These are phyloP conservation scores for Alectura lathami DNA, from an alignment of 2,113 vertebrate species.

Conservation along the genomic window DNA sequence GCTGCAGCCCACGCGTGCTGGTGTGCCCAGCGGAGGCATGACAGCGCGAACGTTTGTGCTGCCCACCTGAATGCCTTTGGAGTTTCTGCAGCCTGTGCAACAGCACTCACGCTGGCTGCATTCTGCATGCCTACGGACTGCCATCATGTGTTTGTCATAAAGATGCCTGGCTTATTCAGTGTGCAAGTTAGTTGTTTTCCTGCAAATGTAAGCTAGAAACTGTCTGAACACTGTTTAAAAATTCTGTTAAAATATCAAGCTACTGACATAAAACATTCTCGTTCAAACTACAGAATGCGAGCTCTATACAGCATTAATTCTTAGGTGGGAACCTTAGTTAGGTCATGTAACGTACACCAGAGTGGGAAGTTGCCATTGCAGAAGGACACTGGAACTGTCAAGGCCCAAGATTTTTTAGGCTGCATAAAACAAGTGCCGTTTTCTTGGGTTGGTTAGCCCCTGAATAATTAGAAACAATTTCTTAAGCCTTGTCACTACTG, in stretches of 20 bases:
- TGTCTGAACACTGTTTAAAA: neutral
- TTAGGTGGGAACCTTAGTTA: neutral
- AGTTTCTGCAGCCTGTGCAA: neutral
- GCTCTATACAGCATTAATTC: neutral
- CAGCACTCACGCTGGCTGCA: accelerated
- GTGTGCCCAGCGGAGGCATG: accelerated
- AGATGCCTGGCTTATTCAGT: neutral
- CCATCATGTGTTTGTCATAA: accelerated
- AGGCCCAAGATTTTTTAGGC: neutral
- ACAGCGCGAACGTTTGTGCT: accelerated
- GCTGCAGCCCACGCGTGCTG: neutral
- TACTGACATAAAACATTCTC: neutral
- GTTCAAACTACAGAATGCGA: neutral
- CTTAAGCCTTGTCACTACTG: neutral
- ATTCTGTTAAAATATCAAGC: neutral
- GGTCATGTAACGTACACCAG: neutral
- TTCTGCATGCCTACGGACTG: neutral
- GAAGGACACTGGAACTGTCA: neutral
- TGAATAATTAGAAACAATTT: neutral
- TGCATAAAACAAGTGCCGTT: neutral
- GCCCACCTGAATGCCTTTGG: neutral
- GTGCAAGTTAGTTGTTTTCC: neutral
- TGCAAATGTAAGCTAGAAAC: neutral
- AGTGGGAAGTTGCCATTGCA: neutral
- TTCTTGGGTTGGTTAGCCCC: neutral